Evolutionary conservation across 2,888 invertebrate species (phyloP).

Genomic region (Molanna angustata): DNA sequence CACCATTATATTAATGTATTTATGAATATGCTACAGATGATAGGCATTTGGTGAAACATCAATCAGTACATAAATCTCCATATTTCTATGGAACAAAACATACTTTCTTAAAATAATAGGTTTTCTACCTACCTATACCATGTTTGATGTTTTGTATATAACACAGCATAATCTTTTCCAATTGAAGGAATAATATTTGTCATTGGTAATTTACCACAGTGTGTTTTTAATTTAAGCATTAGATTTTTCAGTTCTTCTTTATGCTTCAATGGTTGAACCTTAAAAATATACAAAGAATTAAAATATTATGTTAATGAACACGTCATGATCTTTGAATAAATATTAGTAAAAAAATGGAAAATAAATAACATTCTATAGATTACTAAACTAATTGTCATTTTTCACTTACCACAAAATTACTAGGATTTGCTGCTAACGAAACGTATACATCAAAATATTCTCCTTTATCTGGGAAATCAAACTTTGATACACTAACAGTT

Average conservation of each 20-base stretch:
- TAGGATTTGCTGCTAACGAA: slow-evolving; percentile 74
- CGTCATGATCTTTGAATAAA: neutral
- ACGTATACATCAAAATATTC: slow-evolving; percentile 69
- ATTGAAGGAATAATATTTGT: slow-evolving; percentile 44
- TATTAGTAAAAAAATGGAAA: neutral
- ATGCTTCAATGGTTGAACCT: slow-evolving; percentile 53
- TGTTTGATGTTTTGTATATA: slow-evolving; percentile 59
- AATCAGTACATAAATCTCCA: no score
- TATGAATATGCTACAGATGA: no score
- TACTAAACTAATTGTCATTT: neutral
- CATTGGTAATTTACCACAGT: slow-evolving; percentile 52
- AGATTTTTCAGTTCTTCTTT: slow-evolving; percentile 51
- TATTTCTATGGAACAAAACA: no score
- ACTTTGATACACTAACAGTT: slow-evolving; percentile 41
- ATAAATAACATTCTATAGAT: neutral
- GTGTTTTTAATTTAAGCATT: slow-evolving; percentile 65
- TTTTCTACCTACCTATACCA: slow-evolving; percentile 74
- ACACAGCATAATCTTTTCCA: slow-evolving; percentile 69
- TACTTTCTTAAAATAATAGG: no score
- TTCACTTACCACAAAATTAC: slow-evolving; percentile 62
- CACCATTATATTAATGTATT: no score
- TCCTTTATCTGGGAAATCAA: slow-evolving; percentile 47
- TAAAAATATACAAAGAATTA: no score
- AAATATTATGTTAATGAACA: no score
- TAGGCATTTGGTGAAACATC: no score